These are phyloP conservation scores for Actinostola sp. DNA, from an alignment of 92 coral and sea anemone species.

Conservation along the genomic window DNA sequence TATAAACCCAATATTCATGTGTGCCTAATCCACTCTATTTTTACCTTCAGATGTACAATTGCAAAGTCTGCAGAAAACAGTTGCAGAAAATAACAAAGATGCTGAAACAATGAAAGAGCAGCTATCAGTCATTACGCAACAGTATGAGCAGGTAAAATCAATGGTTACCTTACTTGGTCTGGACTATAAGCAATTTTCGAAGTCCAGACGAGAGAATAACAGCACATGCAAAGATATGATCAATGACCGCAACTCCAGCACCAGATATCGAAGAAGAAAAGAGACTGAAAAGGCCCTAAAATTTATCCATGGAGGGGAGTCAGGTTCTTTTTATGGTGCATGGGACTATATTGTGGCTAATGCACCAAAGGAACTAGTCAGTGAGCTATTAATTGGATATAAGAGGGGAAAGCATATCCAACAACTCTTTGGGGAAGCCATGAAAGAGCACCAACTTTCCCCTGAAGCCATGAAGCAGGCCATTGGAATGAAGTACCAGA, in stretches of 20 bases:
- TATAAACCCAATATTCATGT: too few species aligned
- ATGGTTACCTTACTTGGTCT: slow-evolving; percentile 58
- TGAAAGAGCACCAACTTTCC: slow-evolving; percentile 29
- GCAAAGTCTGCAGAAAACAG: too few species aligned
- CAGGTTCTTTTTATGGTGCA: slow-evolving; percentile 48
- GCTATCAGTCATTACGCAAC: slow-evolving; percentile 17
- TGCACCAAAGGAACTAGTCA: slow-evolving; percentile 30
- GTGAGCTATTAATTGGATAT: slow-evolving; percentile 29
- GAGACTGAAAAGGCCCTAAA: slow-evolving; percentile 42
- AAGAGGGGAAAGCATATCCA: slow-evolving; percentile 40
- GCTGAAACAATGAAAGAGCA: slow-evolving; percentile 39
- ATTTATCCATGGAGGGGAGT: slow-evolving; percentile 52
- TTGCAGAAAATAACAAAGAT: too few species aligned
- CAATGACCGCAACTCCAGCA: slow-evolving; percentile 29
- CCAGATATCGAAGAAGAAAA: slow-evolving; percentile 30
- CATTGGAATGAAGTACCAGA: too few species aligned
- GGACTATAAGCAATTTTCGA: slow-evolving; percentile 59
- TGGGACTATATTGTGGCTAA: too few species aligned
- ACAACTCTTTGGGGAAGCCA: slow-evolving; percentile 38
- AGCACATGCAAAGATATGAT: slow-evolving; percentile 50
- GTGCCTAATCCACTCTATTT: too few species aligned
- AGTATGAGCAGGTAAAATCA: slow-evolving; percentile 54
- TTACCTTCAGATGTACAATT: too few species aligned
- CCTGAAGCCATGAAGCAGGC: too few species aligned
- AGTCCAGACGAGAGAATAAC: slow-evolving; percentile 47